These are phyloP conservation scores for Vulpes vulpes DNA, from an alignment of 2,113 vertebrate species.

Conservation along the genomic window DNA sequence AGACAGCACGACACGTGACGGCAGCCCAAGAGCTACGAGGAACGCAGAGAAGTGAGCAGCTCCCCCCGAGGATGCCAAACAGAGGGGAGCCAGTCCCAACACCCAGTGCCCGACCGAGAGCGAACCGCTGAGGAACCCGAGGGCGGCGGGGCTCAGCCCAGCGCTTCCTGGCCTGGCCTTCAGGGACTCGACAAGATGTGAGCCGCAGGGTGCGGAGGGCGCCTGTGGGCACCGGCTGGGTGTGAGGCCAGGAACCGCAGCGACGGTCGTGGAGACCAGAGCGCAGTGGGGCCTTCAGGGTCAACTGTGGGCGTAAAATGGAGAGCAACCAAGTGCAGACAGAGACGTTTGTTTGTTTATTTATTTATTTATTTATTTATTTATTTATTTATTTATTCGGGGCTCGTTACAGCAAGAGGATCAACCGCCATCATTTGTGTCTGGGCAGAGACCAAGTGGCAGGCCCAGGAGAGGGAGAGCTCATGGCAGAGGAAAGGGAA, in stretches of 20 bases:
- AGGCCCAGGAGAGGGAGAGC: not conserved
- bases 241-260: accelerated
- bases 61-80: not conserved
- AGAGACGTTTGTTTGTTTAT: not conserved
- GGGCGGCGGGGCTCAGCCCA: not conserved
- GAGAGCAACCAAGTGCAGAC: not conserved
- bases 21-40: not conserved
- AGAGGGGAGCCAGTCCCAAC: not conserved
- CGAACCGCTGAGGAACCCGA: not conserved
- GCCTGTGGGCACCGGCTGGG: not conserved
- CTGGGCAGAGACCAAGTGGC: not conserved
- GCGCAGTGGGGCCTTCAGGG: not conserved
- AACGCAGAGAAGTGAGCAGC: not conserved
- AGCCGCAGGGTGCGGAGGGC: not conserved
- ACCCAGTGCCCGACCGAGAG: not conserved
- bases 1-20: not conserved
- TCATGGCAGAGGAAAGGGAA: not conserved
- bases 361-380: no score
- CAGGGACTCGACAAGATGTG: no score
- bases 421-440: not conserved
- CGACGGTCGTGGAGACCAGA: not conserved
- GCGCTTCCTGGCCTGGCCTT: not conserved
- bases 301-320: not conserved
- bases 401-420: not conserved
- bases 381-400: not conserved